Base-by-base conservation (phyloP, 2,113 vertebrate species). In the Dicentrarchus labrax region DNA sequence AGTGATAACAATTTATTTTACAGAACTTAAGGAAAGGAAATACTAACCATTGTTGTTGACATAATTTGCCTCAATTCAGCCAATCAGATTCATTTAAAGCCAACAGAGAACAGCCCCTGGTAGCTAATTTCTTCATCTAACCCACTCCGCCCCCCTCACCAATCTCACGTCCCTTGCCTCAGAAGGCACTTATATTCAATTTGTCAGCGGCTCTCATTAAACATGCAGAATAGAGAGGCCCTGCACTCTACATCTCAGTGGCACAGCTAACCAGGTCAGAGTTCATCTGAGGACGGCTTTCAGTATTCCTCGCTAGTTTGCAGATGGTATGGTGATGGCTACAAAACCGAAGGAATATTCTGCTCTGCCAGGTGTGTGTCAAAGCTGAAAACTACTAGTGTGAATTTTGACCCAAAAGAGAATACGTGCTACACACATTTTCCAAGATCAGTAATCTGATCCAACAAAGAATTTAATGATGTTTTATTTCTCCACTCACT, bases 251-350 rank as follows among this genome's bases (percentile, higher is more conserved):
- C 72, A 65, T 86, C 86, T 85, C 69, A 88, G 78, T 71, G 71
- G 76, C 51, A 72, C 64, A 68, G 82, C 83, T 75, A 92, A 87
- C 76, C 82, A 73, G 90, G 93, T 93, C 91, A 95, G 86, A 93
- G 93, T 93, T 93, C 83, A 93, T 53, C 36, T 62, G 22, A 91
- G 88, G 89, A 86, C 85, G 73, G 72, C 56, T 83, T 80, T 82
- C 38, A 75, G 72, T 65, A 65, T 76, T 74, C 57, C 19, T 41
- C 4, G 8, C 62, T 59, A 71, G 70, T 74, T 82, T 69, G 41
- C 30, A 84, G 61, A 85, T n/a, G 38, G 41, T 53, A 45, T 38
- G 61, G 48, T 65, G 56, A 70, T n/a, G 38, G 8, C 22, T 50
- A 11, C 45, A 67, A 64, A 80, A 75, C 66, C 38, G 59, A 50